These are phyloP conservation scores for Calosoma granatense DNA, from an alignment of 1,140 invertebrate genomes.

Conservation along the genomic window DNA sequence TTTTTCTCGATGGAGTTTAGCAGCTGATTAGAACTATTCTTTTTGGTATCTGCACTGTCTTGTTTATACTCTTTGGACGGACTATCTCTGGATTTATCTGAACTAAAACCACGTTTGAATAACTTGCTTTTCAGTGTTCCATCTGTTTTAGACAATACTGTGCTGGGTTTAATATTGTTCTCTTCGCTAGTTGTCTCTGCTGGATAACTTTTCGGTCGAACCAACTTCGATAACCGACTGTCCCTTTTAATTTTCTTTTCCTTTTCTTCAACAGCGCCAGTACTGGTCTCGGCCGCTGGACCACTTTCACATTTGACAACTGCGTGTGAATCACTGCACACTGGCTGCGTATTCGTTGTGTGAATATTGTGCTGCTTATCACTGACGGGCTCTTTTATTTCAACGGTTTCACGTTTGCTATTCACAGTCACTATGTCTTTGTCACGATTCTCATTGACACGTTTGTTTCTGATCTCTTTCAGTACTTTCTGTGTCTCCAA, in stretches of 20 bases:
- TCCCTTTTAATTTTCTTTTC: conserved; percentile 32
- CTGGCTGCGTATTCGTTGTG: too few relatives aligned
- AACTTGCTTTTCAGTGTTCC: conserved; percentile 38
- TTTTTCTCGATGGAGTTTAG: conserved; percentile 54
- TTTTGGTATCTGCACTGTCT: conserved; percentile 29
- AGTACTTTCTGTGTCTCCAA: conserved; percentile 51
- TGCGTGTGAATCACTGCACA: neutral
- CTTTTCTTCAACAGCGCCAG: neutral
- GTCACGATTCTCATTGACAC: conserved; percentile 28
- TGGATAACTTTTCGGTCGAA: conserved; percentile 45
- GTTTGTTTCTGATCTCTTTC: conserved; percentile 51
- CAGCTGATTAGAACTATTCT: conserved; percentile 41
- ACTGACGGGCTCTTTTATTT: neutral
- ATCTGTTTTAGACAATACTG: conserved; percentile 28
- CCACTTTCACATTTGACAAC: conserved; percentile 2
- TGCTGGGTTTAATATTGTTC: conserved; percentile 35
- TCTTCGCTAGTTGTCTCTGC: conserved; percentile 30
- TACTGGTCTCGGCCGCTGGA: conserved; percentile 27
- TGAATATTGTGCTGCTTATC: too few relatives aligned
- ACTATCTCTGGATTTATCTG: conserved; percentile 37
- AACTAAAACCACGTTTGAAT: conserved; percentile 34
- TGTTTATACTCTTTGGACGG: conserved; percentile 37
- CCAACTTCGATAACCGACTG: conserved; percentile 42
- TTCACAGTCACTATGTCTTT: neutral
- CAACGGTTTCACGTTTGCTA: neutral